Base-by-base conservation (phyloP, 2,888 invertebrate species). In the Machimus atricapillus region DNA sequence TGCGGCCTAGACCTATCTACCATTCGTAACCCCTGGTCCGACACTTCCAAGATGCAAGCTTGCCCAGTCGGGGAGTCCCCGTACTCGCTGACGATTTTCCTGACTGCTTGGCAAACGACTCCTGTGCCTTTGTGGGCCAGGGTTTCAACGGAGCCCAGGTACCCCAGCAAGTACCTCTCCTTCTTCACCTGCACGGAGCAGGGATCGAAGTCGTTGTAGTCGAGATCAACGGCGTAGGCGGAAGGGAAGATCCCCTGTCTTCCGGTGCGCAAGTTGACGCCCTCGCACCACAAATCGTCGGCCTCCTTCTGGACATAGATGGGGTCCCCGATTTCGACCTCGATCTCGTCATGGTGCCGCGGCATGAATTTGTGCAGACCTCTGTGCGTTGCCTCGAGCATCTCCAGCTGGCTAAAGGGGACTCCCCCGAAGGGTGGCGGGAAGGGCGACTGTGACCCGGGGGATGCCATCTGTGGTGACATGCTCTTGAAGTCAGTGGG, bases 201-300 rank as follows among this genome's bases (percentile, higher is more conserved):
- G 5, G 97, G 97, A 92, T 98, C 98, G 91, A 98, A 98, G 90
- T 99, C 99, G 90, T 97, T 97, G 93, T 98, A 98, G 90, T 98
- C 98, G 93, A 98, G 96, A 91, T 99, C 99, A 34, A 98, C 98
- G 40, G 98, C 98, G 91, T 99, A 98, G 16, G 98, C 98, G 88
- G 98, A 97, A 2, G 99, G 99, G 91, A 99, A 99, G 89, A 99
- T 98, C 40, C 99, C 99, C 92, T 96, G 96, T 89, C 97, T 95
- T 16, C 98, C 98, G 2, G 98, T 98, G 90, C 98, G 94, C 89
- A 99, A 94, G 93, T 99, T 99, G 0, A 99, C 97, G 78, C 98
- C 99, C 95, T 98, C 98, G 92, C 98, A 98, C 99, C 99, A 99
- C 89, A 98, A 94, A 92, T 99, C 99, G 90, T 99, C 99, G 31